Conservation (phyloP, 1,140 invertebrate genomes). For the Phymastichus coffea region DNA sequence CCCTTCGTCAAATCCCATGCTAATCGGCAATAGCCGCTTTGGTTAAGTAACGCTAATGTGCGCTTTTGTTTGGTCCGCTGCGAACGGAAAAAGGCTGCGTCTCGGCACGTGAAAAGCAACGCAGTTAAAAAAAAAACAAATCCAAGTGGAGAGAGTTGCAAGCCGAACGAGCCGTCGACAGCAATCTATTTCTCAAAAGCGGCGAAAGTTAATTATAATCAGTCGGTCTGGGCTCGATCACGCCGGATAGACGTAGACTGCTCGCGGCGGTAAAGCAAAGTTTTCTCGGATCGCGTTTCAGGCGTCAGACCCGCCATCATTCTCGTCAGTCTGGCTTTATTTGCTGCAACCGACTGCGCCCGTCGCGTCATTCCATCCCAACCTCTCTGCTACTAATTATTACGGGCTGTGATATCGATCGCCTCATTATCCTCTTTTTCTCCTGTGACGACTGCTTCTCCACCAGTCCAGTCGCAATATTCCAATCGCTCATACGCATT, state of each 20-base stretch:
- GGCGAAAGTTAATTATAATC: conserved; percentile 15
- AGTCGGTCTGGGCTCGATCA: not conserved
- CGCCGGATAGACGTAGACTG: conserved; percentile 9
- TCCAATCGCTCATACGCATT: too few species aligned
- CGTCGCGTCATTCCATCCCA: conserved; percentile 3
- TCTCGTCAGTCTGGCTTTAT: conserved; percentile 23
- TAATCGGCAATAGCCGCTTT: too few species aligned
- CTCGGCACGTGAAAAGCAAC: too few species aligned
- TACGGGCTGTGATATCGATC: conserved; percentile 29
- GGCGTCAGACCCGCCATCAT: not conserved
- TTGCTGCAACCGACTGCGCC: conserved; percentile 10
- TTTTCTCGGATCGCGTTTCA: conserved; percentile 43
- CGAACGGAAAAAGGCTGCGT: too few species aligned
- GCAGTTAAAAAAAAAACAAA: too few species aligned
- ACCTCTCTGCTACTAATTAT: conserved; percentile 31
- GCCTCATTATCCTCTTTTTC: conserved; percentile 32
- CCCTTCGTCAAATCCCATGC: too few species aligned
- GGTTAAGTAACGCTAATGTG: too few species aligned
- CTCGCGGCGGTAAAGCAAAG: conserved; percentile 26
- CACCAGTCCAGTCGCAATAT: too few species aligned
- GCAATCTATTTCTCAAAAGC: not conserved
- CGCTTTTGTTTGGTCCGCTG: too few species aligned
- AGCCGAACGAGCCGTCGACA: not conserved
- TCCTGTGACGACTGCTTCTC: too few species aligned
- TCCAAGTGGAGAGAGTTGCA: not conserved